Evolutionary conservation across 2,113 vertebrate species (phyloP).

Genomic region (Thymallus thymallus): DNA sequence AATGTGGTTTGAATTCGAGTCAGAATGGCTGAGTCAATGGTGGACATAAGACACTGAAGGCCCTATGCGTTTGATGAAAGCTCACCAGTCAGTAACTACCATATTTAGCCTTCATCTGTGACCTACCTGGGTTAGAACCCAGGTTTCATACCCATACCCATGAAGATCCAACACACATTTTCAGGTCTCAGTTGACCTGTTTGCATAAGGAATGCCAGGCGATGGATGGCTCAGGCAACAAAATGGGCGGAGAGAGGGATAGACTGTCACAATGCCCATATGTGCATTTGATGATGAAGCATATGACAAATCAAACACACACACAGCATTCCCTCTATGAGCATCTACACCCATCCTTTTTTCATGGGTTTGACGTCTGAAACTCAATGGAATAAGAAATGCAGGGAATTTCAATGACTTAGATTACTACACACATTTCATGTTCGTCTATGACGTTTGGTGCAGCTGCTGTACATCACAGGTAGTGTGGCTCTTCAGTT

Average conservation of each 20-base stretch:
- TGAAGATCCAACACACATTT: background rate
- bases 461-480: conserved; percentile 66
- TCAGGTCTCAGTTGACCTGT: conserved; percentile 41
- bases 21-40: conserved; percentile 4
- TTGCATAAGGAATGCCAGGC: conserved; percentile 64
- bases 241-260: conserved; percentile 28
- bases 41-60: background rate
- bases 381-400: background rate
- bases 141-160: too few relatives aligned
- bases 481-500: conserved; percentile 42
- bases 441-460: conserved; percentile 36
- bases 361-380: background rate
- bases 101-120: too few relatives aligned
- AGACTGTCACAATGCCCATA: conserved; percentile 23
- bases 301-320: conserved; percentile 20
- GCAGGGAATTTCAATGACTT: background rate
- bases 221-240: conserved; percentile 14
- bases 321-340: background rate
- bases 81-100: too few relatives aligned
- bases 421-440: background rate
- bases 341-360: background rate
- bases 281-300: conserved; percentile 27
- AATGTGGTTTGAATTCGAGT: background rate
- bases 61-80: background rate
- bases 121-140: too few relatives aligned